These are phyloP conservation scores for Octonoba sinensis DNA, from an alignment of 2,888 invertebrate genomes.

Conservation along the genomic window DNA sequence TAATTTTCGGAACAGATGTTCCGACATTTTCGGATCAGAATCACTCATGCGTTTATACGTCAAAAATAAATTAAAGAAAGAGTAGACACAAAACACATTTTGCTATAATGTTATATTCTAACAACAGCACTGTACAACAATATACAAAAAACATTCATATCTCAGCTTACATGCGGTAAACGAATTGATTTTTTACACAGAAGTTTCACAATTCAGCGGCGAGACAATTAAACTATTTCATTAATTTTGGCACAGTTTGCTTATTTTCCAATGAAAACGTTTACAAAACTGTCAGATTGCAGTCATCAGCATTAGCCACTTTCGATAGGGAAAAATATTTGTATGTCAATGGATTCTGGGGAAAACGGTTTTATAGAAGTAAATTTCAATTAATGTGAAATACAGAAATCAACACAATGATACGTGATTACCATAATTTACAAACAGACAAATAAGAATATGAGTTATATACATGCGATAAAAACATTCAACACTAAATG, in stretches of 20 bases:
- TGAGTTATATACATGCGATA: no score
- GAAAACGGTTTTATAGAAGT: no score
- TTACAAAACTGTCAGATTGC: constrained; percentile 25
- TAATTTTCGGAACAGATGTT: no score
- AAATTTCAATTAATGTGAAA: no score
- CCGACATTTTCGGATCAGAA: no score
- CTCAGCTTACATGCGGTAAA: constrained; percentile 48
- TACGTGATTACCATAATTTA: no score
- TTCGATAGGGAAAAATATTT: no score
- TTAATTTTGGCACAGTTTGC: constrained; percentile 51
- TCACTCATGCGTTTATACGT: no score
- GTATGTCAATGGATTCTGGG: no score
- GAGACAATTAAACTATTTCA: constrained; percentile 20
- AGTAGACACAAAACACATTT: constrained; percentile 15
- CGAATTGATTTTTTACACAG: constrained; percentile 36
- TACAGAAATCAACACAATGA: no score
- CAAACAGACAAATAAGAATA: no score
- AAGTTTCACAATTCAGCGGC: constrained; percentile 27
- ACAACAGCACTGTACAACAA: constrained; percentile 64
- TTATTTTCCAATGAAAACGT: constrained; percentile 18
- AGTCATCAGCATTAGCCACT: constrained; percentile 53
- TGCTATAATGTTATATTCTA: constrained; percentile 63
- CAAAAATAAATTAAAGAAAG: neutral
- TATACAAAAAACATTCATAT: constrained; percentile 60
- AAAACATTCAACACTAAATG: no score